Base-by-base conservation (phyloP, 2,888 invertebrate species). In the Heliconius erato region DNA sequence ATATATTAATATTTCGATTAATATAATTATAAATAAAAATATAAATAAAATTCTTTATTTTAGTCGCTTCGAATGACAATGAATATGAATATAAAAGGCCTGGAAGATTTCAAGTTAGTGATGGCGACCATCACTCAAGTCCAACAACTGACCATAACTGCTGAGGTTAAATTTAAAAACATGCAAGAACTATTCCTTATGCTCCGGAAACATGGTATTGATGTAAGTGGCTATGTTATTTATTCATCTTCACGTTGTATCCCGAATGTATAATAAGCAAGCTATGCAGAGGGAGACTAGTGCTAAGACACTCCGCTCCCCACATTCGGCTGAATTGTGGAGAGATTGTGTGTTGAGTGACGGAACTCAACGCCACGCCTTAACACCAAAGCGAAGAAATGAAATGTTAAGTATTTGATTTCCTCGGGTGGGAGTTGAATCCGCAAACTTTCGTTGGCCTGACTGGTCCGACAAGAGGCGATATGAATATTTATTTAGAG, bases 71-170 rank as follows among this genome's bases (percentile, higher is more conserved):
- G 97, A 69, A 90, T 92, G 81, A 97, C 98, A 79, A 96, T 99
- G 54, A 97, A 98, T 87, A 96, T 97, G 91, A 97, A 97, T 79
- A 98, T 99, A 59, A 97, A 97, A 87, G 97, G 97, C 9, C 92
- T 99, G 71, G 98, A 98, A 80, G 97, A 98, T 88, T 98, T 99
- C 89, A 99, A 98, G 91, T 94, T 97, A 83, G 98, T 99, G 4
- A 97, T 99, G 97, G 97, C 97, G 85, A 97, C 98, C 0, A 98
- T 99, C 83, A 94, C 97, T 0, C 96, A 96, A 65, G 97, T 99
- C 72, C 97, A 98, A 88, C 97, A 97, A 80, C 97, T 97, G 91
- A 98, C 98, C 0, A 96, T 98, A 79, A 97, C 97, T 5, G 97
- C 98, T 0, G 99, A 99, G 91, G 96, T 98, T 74, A 97, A 97